These are phyloP conservation scores for Lynx canadensis DNA, from an alignment of 2,113 vertebrate species.

Conservation along the genomic window DNA sequence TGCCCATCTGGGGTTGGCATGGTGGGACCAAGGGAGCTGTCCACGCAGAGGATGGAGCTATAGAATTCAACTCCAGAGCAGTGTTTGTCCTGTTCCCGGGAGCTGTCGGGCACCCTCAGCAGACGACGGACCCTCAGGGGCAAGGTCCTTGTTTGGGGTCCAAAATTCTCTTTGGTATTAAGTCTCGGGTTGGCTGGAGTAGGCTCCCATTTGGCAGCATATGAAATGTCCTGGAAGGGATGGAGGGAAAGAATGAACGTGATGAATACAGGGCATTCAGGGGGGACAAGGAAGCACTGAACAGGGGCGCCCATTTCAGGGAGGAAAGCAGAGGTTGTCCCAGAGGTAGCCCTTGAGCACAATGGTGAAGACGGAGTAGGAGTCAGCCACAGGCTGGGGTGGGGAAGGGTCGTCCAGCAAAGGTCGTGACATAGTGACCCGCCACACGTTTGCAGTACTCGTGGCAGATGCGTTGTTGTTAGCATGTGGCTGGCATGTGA, in stretches of 20 bases:
- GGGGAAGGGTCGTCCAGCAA: not conserved
- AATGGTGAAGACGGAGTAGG: not conserved
- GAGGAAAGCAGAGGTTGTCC: not conserved
- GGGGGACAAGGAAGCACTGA: not conserved
- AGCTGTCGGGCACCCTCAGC: not conserved
- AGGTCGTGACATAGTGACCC: not conserved
- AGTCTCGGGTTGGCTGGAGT: not conserved
- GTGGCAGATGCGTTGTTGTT: not conserved
- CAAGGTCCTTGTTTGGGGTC: not conserved
- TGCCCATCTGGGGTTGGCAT: not conserved
- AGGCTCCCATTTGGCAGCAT: not conserved
- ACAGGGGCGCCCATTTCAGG: too few species aligned
- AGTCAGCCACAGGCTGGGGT: not conserved
- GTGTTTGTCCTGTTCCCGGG: not conserved
- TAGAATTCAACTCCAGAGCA: not conserved
- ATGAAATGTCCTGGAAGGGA: not conserved
- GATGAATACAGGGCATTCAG: not conserved
- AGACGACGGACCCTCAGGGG: not conserved
- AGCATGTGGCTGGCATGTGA: not conserved
- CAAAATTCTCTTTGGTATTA: not conserved
- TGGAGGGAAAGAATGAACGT: not conserved
- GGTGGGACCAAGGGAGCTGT: not conserved
- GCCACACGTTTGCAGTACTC: rapidly evolving
- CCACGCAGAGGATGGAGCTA: not conserved
- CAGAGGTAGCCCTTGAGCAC: not conserved